Evolutionary conservation across 2,888 invertebrate species (phyloP).

Genomic region (Axea sp.): DNA sequence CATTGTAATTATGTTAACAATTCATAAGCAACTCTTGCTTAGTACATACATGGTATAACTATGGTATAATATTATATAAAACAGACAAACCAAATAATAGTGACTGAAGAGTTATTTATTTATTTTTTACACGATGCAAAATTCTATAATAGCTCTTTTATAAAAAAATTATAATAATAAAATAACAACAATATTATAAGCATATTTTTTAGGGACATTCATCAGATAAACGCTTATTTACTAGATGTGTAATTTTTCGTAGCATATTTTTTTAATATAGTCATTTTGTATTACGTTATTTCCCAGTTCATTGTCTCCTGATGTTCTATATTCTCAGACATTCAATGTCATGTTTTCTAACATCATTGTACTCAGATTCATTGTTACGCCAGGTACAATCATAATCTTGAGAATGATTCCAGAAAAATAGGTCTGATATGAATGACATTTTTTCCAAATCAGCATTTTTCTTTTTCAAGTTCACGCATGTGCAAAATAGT

Average conservation of each 20-base stretch:
- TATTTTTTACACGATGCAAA: no score
- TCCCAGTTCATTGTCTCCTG: constrained; percentile 55
- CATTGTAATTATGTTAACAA: no score
- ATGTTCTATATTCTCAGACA: constrained; percentile 54
- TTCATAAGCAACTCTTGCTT: no score
- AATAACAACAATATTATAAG: neutral
- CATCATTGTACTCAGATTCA: constrained; percentile 42
- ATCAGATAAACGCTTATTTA: constrained; percentile 2
- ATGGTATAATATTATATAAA: no score
- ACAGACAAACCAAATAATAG: no score
- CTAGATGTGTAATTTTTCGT: constrained; percentile 13
- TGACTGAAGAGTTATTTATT: no score
- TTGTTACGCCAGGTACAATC: constrained; percentile 52
- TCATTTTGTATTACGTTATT: constrained; percentile 35
- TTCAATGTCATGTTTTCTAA: constrained; percentile 51
- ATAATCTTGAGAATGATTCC: constrained; percentile 33
- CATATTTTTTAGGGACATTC: no score
- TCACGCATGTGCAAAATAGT: neutral
- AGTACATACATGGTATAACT: no score
- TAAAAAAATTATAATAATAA: no score
- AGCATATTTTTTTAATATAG: constrained; percentile 24
- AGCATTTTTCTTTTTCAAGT: constrained; percentile 15
- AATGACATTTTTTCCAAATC: constrained; percentile 20
- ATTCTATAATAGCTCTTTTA: no score
- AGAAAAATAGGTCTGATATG: constrained; percentile 34